Evolutionary conservation across 2,113 vertebrate genomes (phyloP), one percentile per base, ranked within the genome.

Genomic region (Pituophis catenifer): DNA sequence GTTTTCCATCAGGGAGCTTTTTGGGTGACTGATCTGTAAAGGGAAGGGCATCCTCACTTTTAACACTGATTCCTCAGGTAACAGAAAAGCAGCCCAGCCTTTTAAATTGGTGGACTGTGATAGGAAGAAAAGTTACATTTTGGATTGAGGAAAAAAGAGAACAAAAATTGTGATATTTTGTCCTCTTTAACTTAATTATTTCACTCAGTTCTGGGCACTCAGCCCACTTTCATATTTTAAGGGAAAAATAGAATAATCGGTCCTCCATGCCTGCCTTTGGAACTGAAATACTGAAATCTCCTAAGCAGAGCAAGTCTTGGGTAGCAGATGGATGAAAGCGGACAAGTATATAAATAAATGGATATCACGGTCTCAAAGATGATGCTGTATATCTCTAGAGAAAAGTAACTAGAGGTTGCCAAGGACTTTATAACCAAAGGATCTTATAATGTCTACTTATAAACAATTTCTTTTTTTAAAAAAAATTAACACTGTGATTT

Each of bases 121-220:
- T 54, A 88, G 23, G 52, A 93, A 87, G 89, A 98, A 97, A 96
- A 93, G 95, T 93, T 90, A 92, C 92, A 97, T 97, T 96, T 0
- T 54, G 48, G 44, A 54, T 88, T 90, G 86, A 93, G 75, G 97
- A 98, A 95, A 48, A 97, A 97, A 97, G 97, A 96, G 96, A 96
- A 95, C 95, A 96, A 97, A 98, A 98, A 97, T 97, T 98, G 97
- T 96, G 96, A 94, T 96, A 93, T 95, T 12, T 86, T 38, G 8
- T 89, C 89, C 93, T 6, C 5, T 65, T 96, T 96, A 96, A 97
- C 95, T 52, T 57, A 90, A 90, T 91, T 75, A 86, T 93, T 94
- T 48, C 50, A 86, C 91, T 91, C 9, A 59, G 75, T 26, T 57
- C 91, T 94, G 52, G 59, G 48, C 88, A 93, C 89, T 93, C 88